Base-by-base conservation (phyloP, 2,113 vertebrate species). In the Gambusia holbrooki region DNA sequence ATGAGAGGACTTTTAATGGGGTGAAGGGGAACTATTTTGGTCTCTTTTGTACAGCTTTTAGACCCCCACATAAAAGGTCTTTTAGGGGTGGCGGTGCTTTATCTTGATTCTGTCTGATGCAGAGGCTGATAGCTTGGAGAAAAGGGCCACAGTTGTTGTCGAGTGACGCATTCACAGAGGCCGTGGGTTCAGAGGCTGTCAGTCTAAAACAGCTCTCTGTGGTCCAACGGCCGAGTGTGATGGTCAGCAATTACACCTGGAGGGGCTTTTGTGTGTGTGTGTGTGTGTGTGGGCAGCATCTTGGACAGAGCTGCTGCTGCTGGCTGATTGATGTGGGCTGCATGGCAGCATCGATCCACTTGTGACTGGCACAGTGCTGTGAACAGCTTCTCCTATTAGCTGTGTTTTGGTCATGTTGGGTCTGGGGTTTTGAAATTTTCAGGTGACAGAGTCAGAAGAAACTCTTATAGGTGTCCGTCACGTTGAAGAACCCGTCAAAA, bases 271-370 rank as follows among this genome's bases (percentile, higher is more conserved):
- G 61, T 62, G 62, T 22, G 32, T 69, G 9, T 5, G 32, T 86
- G 62, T 83, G 78, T 77, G 14, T 69, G 67, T 73, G 69, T 33
- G 72, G 40, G 63, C 19, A 69, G 67, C 9, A 35, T 58, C 42
- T 74, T 63, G 61, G 81, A 88, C 79, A 69, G 74, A 68, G 66
- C 61, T 40, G 74, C 61, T 33, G 35, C 33, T 69, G 77, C 51
- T 58, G 51, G 73, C 71, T 91, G 89, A 92, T 91, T 87, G 88
- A 88, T 88, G 68, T 42, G 71, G 51, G 62, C 81, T 70, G 71
- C 48, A 58, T 70, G 72, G 72, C 81, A 70, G 30, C 69, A 88
- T 91, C 70, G 73, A 90, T 85, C 79, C 6, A 15, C 64, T 45
- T 69, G 66, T 72, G 77, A 78, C 69, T 1, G 60, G 54, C 80